Percentiles rank a stretch among this genome's conserved stretches.
These are phyloP conservation scores for Yponomeuta cagnagella DNA, from an alignment of 2,888 invertebrate species.

Conservation along the genomic window DNA sequence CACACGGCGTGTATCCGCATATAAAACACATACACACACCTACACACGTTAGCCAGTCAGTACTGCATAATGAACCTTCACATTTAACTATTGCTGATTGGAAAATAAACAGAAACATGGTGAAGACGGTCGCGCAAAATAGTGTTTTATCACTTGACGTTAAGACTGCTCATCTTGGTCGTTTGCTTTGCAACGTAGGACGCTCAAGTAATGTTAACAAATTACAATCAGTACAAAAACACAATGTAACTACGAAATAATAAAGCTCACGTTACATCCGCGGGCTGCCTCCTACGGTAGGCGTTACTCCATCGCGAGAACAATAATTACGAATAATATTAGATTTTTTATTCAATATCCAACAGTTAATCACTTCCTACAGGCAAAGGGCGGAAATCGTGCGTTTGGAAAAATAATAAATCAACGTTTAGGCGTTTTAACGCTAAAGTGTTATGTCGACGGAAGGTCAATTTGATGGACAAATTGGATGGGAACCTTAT, in stretches of 20 bases:
- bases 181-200: slow-evolving; percentile 16
- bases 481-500: slow-evolving; percentile 45
- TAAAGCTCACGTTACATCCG: slow-evolving; percentile 43
- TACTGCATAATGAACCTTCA: slow-evolving; percentile 35
- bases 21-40: slow-evolving; percentile 28
- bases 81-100: slow-evolving; percentile 44
- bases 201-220: slow-evolving; percentile 16
- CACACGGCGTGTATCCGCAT: slow-evolving; percentile 24
- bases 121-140: slow-evolving; percentile 17
- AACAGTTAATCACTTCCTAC: slow-evolving; percentile 71
- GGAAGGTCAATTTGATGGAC: slow-evolving; percentile 57
- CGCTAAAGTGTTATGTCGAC: slow-evolving; percentile 43
- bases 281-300: slow-evolving; percentile 39
- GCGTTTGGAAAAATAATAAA: slow-evolving; percentile 65
- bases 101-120: slow-evolving; percentile 38
- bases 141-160: not conserved
- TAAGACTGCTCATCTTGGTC: not conserved
- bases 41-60: slow-evolving; percentile 25
- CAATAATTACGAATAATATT: slow-evolving; percentile 45
- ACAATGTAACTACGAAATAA: slow-evolving; percentile 27
- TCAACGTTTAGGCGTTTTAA: slow-evolving; percentile 60
- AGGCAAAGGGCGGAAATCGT: slow-evolving; percentile 69
- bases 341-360: slow-evolving; percentile 51
- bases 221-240: slow-evolving; percentile 19
- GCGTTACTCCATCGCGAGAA: slow-evolving; percentile 48